These are phyloP conservation scores for Pipistrellus nathusii DNA, from an alignment of 2,797 vertebrate genomes.

Conservation along the genomic window DNA sequence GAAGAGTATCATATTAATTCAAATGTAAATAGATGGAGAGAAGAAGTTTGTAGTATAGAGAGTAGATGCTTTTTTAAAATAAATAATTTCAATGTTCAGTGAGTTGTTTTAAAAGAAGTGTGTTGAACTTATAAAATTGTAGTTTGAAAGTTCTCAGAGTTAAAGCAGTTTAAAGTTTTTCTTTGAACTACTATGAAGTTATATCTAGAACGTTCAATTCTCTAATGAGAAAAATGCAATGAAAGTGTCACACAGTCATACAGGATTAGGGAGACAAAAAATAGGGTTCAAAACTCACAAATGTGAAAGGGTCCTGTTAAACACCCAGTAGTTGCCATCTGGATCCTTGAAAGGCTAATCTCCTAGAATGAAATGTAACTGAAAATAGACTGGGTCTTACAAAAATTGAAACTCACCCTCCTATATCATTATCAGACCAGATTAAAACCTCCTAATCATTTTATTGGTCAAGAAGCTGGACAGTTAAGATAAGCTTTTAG, in stretches of 20 bases:
- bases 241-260: neutral
- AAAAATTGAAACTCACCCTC: neutral
- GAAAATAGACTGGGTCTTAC: neutral
- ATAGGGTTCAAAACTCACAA: neutral
- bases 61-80: neutral
- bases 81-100: neutral
- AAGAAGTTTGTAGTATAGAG: neutral
- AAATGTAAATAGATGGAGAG: neutral
- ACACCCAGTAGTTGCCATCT: neutral
- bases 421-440: neutral
- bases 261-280: neutral
- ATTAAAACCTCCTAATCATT: neutral
- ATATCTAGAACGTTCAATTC: neutral
- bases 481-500: neutral
- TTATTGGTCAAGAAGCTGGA: neutral
- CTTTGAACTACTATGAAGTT: neutral
- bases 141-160: conserved; percentile 1
- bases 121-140: neutral
- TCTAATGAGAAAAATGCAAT: neutral
- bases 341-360: neutral
- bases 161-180: neutral
- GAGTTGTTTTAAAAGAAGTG: neutral
- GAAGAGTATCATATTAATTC: neutral
- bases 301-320: neutral
- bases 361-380: neutral